phyloP scores from a whole-genome alignment of 2,113 vertebrate species.

The human (Homo sapiens) region GRCh38 chr6:22476001-22476500 shows the following conservation, averaged over 20 bases:
- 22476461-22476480: not conserved
- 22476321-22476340: not conserved
- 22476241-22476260: not conserved
- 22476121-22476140: not conserved
- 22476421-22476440: not conserved
- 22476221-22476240: not conserved
- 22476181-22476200: not conserved
- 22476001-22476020: not conserved
- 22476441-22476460: not conserved
- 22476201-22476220: not conserved
- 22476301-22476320: not conserved
- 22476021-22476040: not conserved
- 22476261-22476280: not conserved
- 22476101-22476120: not conserved
- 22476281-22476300: not conserved
- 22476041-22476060: not conserved
- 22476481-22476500: not conserved
- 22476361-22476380: not conserved
- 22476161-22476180: not conserved
- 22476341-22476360: not conserved
- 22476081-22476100: not conserved
- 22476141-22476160: not conserved
- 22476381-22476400: not conserved
- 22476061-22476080: not conserved
- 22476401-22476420: not conserved